Evolutionary conservation across 2,797 vertebrate genomes (phyloP).

Genomic region (Huso huso): DNA sequence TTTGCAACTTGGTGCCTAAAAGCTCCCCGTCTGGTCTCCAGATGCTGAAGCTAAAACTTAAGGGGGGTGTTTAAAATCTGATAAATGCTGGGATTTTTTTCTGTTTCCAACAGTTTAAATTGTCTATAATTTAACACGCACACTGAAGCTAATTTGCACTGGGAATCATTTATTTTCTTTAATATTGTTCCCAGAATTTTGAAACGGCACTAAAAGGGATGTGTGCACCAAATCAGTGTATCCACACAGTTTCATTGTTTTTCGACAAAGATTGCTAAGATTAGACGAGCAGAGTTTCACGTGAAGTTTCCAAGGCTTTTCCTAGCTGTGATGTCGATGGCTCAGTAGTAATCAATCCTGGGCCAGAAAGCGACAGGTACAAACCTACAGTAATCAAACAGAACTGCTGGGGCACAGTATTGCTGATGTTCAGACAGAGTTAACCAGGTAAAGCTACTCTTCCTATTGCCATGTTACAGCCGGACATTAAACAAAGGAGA

Average conservation of each 20-base stretch:
- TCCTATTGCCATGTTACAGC: no score
- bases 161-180: not conserved
- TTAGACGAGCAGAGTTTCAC: no score
- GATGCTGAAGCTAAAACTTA: constrained; percentile 45
- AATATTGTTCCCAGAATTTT: not conserved
- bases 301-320: no score
- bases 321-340: no score
- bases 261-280: not conserved
- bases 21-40: constrained; percentile 53
- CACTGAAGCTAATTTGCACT: not conserved
- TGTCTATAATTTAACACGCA: not conserved
- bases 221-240: not conserved
- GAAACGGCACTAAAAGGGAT: not conserved
- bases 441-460: no score
- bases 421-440: no score
- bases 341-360: no score
- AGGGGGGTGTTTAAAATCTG: constrained; percentile 52
- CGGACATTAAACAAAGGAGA: no score
- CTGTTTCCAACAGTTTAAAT: not conserved
- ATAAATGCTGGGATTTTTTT: constrained; percentile 47
- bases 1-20: not conserved
- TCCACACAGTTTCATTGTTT: not conserved
- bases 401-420: no score
- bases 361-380: no score
- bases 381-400: no score